phyloP scores from a whole-genome alignment of 2,113 vertebrate genomes.

The Brachyistius frenatus region DNA sequence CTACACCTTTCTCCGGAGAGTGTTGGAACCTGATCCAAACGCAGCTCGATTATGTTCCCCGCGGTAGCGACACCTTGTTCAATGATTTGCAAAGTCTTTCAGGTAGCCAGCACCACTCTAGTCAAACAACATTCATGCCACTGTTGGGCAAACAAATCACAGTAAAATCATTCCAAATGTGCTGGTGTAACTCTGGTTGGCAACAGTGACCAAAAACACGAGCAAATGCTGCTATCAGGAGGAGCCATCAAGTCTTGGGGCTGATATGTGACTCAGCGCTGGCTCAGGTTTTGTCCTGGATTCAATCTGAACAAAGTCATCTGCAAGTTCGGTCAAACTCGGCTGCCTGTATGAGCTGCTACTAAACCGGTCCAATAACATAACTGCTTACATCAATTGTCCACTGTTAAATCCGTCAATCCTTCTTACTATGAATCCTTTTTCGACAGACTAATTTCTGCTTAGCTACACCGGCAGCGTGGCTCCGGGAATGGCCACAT shows the following conservation, averaged over 20 bases:
- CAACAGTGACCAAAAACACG: background rate
- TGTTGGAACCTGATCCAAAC: constrained; percentile 13
- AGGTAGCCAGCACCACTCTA: constrained; percentile 2
- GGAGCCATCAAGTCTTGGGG: constrained; percentile 7
- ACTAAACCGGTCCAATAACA: constrained; percentile 15
- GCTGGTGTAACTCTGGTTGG: constrained; percentile 27
- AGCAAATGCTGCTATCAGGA: constrained; percentile 28
- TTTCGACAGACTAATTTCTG: too few relatives aligned
- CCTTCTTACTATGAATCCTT: too few relatives aligned
- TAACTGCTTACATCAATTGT: background rate
- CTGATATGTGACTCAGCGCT: constrained; percentile 20
- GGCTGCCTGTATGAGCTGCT: constrained; percentile 5
- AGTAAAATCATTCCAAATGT: constrained; percentile 15
- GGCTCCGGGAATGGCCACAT: background rate
- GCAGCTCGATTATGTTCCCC: constrained; percentile 1
- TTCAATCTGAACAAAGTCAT: constrained; percentile 5
- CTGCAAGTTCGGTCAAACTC: constrained; percentile 11
- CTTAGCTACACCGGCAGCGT: too few relatives aligned
- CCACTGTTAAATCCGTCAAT: too few relatives aligned
- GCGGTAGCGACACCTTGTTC: constrained; percentile 20
- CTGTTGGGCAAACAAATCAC: background rate
- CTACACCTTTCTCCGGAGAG: constrained; percentile 23
- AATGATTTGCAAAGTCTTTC: background rate
- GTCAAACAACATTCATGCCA: constrained; percentile 9
- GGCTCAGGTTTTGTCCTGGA: constrained; percentile 12